Evolutionary conservation across 2,797 vertebrate species (phyloP), one percentile per base, ranked within the genome.

Genomic region (Phyllotis vaccarum): DNA sequence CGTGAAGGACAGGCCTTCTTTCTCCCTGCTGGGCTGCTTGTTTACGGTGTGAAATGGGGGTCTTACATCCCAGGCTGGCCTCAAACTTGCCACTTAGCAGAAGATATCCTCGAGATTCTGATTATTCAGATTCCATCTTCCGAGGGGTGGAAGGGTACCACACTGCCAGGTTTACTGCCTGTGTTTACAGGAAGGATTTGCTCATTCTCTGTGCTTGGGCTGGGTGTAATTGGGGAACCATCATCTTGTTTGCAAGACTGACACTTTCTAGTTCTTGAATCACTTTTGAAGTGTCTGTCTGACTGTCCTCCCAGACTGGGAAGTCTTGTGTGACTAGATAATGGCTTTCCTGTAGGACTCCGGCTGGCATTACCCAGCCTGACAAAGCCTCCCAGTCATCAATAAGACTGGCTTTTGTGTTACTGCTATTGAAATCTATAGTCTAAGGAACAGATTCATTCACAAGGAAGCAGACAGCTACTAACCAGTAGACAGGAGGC

Each of bases 361-460:
- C 1, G 8, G 31, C 40, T 66, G 5, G 16, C 37, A 8, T 40
- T 46, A n/a, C 80, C 3, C 7, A 88, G 37, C 31, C 19, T 19
- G 68, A 46, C 91, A 66, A 34, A 82, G 49, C 62, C 1, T 46
- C 52, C 34, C 64, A 29, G 0, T 49, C 21, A 52, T 49, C 2
- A 9, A 34, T 58, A 40, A 95, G 83, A n/a, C 76, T 1, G 3
- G 74, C 80, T 91, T 90, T 29, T 16, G 34, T 43, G 76, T 52
- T 81, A 22, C n/a, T 16, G 6, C 49, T 82, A 22, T 90, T 83
- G 81, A 89, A 89, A 85, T 70, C 37, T 19, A 3, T n/a, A 16
- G 40, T 94, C 83, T 83, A 85, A 37, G 95, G 95, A 91, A 81
- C 85, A 75, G 76, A 88, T 83, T 60, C 56, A 49, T 90, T 89